Percentiles rank a stretch among this genome's conserved stretches.
phyloP scores from a whole-genome alignment of 2,113 vertebrate species.

The Trinectes maculatus region DNA sequence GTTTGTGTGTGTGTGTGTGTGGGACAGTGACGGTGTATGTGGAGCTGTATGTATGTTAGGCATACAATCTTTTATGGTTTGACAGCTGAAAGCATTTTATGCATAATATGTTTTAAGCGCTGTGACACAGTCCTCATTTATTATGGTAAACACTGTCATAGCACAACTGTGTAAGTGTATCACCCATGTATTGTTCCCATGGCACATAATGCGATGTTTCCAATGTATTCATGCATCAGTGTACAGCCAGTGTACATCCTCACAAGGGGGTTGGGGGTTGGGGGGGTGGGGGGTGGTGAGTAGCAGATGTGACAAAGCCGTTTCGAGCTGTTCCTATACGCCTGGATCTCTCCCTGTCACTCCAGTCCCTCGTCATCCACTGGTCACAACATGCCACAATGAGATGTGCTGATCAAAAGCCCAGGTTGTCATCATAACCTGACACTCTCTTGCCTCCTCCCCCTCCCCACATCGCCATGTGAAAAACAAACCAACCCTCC shows the following conservation, averaged over 20 bases:
- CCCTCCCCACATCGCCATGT: constrained; percentile 5
- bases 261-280: constrained; percentile 31
- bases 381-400: constrained; percentile 64
- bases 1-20: too few species aligned
- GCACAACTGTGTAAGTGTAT: neutral
- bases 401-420: constrained; percentile 77
- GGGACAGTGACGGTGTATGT: too few species aligned
- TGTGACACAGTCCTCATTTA: neutral
- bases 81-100: too few species aligned
- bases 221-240: constrained; percentile 36
- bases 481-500: constrained; percentile 27
- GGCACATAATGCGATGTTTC: constrained; percentile 11
- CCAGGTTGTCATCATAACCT: constrained; percentile 54
- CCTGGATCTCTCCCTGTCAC: constrained; percentile 64
- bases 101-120: too few species aligned
- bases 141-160: neutral
- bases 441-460: constrained; percentile 58
- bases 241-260: constrained; percentile 30
- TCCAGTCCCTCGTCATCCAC: constrained; percentile 56
- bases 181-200: neutral
- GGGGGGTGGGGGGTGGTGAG: constrained; percentile 25
- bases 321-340: constrained; percentile 44
- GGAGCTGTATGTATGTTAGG: too few species aligned
- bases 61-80: too few species aligned
- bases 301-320: constrained; percentile 64